Base-by-base conservation (phyloP, 2,888 invertebrate genomes). In the Lottia gigantea region DNA sequence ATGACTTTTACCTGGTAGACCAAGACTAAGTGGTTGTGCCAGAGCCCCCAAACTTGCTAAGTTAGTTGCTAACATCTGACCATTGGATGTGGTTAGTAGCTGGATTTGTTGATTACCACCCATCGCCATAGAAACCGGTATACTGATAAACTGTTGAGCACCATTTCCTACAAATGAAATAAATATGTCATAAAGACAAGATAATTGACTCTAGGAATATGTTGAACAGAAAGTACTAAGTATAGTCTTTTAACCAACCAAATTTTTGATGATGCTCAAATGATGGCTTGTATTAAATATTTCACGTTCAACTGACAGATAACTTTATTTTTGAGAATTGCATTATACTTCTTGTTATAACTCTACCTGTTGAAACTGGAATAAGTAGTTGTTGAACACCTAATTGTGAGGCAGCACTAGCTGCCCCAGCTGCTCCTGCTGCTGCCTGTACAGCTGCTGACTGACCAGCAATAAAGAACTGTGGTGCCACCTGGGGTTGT, bases 71-170 rank as follows among this genome's bases (percentile, higher is more conserved):
- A 95, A 93, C 62, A 95, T 93, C 90, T 95, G 95, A 46, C 95
- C 95, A 88, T 94, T 95, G 88, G 93, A 94, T 76, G 95, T 91
- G 7, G 94, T 94, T 83, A 95, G 89, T 87, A 95, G 83, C 82
- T 89, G 88, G 45, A 88, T 86, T 80, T 89, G 89, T 71, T 83
- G 85, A 77, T 86, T 86, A 47, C 86, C 87, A 26, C 86, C 86
- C 8, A 87, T 82, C 64, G 89, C 89, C 80, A 90, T 85, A 62
- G 90, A 89, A 26, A 97, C 95, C 70, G 97, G 97, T 87, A 97
- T 97, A 79, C 97, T 96, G 82, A 97, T 91, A 87, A 97, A 96
- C 85, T 97, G 97, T 90, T 97, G 97, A 67, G 96, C 95, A 69
- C 96, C 95, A 87, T 97, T 94, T 81, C 96, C 96, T 96, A 90